phyloP scores from a whole-genome alignment of 2,888 invertebrate genomes.

The Drosophila infuscata region DNA sequence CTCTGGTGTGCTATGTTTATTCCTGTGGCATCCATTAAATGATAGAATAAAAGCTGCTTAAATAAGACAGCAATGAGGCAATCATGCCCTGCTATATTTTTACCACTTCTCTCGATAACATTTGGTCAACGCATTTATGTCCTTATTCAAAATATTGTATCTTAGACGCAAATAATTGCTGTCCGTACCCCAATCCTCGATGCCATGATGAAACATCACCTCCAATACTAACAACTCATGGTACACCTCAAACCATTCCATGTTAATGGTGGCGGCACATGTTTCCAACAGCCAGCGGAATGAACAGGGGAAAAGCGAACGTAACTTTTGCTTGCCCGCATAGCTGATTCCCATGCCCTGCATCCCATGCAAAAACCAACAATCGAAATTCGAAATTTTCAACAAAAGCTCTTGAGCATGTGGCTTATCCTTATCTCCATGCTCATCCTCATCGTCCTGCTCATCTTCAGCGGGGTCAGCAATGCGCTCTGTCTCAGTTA shows the following conservation, averaged over 20 bases:
- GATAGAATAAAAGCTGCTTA: conserved; percentile 12
- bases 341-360: conserved; percentile 35
- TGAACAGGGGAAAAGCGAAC: conserved; percentile 75
- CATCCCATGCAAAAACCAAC: conserved; percentile 82
- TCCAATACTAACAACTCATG: conserved; percentile 83
- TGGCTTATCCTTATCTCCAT: background rate
- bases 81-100: conserved; percentile 1
- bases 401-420: conserved; percentile 41
- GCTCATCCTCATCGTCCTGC: background rate
- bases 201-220: conserved; percentile 79
- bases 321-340: conserved; percentile 63
- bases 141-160: conserved; percentile 65
- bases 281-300: conserved; percentile 84
- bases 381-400: conserved; percentile 82
- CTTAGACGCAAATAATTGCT: conserved; percentile 66
- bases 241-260: conserved; percentile 77
- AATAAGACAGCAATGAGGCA: conserved; percentile 15
- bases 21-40: conserved; percentile 22
- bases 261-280: conserved; percentile 81
- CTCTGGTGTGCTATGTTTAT: conserved; percentile 19
- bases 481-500: background rate
- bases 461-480: background rate
- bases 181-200: conserved; percentile 74
- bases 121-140: conserved; percentile 67
- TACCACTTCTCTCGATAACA: conserved; percentile 74